Evolutionary conservation across 2,113 vertebrate genomes (phyloP), one percentile per base, ranked within the genome.

Genomic region (Barbus barbus): DNA sequence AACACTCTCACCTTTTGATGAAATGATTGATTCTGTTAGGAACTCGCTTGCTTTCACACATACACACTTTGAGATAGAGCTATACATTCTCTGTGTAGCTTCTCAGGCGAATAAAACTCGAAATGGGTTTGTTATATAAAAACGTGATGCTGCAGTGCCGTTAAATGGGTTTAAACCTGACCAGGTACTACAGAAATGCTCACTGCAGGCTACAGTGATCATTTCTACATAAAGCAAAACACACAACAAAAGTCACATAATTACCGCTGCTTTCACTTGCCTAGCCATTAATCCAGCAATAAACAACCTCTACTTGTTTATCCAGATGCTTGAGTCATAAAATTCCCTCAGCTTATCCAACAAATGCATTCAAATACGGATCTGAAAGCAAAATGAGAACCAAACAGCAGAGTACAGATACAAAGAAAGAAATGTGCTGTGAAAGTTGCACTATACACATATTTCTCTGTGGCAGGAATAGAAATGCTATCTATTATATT

Each of bases 111-210:
- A 83, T 38, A n/a, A 81, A 77, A 44, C 18, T 61, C 20, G n/a
- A 16, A 61, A 33, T 26, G 65, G 48, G 41, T 22, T 36, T 67
- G 76, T 81, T 82, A 81, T 28, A 67, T 76, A 60, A 86, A 83
- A 78, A 65, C 13, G 44, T 69, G 53, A 73, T 36, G 41, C 41
- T 38, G 72, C 18, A 28, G 13, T 81, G 48, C 61, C 5, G 14
- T 33, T 56, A 33, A 48, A 36, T 67, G 22, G 76, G 58, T 51
- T 31, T 11, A 78, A 69, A 75, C 16, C 6, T 61, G 26, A 82
- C 24, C 36, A 82, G 60, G 81, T 22, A 74, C 41, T 65, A 74
- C 16, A 75, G 58, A 76, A 80, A 81, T 78, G 24, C 18, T 65
- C 14, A 36, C 24, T 63, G 58, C 11, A 65, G 58, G 24, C 38